Evolutionary conservation across 2,797 vertebrate species (phyloP), one percentile per base, ranked within the genome.

Genomic region (Chlorospingus semifuscus): DNA sequence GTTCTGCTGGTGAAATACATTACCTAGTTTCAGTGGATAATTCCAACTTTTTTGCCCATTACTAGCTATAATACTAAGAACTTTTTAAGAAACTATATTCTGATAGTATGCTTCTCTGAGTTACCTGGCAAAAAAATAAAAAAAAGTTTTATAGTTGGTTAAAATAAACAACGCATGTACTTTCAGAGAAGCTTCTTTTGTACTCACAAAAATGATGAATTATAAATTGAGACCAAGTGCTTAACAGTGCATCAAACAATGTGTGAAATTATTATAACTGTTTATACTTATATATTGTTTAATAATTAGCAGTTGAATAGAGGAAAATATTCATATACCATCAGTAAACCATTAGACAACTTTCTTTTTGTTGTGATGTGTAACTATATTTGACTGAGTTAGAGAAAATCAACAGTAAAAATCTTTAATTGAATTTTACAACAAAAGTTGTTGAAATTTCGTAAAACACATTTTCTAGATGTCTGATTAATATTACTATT

Each of bases 101-200:
- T 68, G 17, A 84, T 47, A 49, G 11, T 36, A 11, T 66, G 15
- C 6, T 75, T 44, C 32, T 61, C 55, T n/a, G 19, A 84, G 14
- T 44, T 12, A 3, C 4, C 8, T 6, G 2, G 8, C 2, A 30
- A 41, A 34, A 63, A 56, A 63, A 15, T 5, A 16, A 59, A 57
- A 57, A 56, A 55, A 18, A 1, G 0, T 1, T 2, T 32, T 61
- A 57, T 24, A 4, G 1, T 12, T 61, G 41, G 5, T 50, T 59
- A 5, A 57, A 77, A 70, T 32, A 42, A 44, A 8, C 37, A 79
- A 47, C 30, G 15, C 6, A 23, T 0, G 0, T 18, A 2, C 15
- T 76, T 83, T 65, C 39, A 59, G 66, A 53, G 53, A 74, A 63
- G 5, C 34, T 86, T 53, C 4, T 34, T 8, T 14, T 71, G 7